Evolutionary conservation across 1,140 invertebrate genomes (phyloP).

Genomic region (Belonocnema kinseyi): DNA sequence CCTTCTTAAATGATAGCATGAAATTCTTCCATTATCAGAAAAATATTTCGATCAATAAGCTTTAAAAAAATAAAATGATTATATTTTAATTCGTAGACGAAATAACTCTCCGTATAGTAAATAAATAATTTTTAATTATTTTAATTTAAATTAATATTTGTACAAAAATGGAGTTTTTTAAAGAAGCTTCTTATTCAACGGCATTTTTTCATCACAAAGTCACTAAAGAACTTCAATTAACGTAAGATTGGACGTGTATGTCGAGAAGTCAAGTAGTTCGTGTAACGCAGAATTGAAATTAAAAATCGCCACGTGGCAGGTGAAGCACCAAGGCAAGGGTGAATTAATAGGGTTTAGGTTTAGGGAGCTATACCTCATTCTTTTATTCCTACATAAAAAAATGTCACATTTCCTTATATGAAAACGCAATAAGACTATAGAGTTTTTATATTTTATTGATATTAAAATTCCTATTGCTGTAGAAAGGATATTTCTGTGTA

Average conservation of each 20-base stretch:
- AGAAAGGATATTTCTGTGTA: not conserved
- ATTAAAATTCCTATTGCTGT: not conserved
- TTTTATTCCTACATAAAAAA: conserved; percentile 20
- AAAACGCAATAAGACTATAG: too few species aligned
- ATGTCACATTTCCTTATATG: conserved; percentile 4
- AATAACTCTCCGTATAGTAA: too few species aligned
- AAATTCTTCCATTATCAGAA: too few species aligned
- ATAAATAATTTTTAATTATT: too few species aligned
- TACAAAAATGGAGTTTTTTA: too few species aligned
- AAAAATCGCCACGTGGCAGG: conserved; percentile 71
- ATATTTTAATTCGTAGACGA: too few species aligned
- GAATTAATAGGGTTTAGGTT: conserved; percentile 61
- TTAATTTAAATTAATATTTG: too few species aligned
- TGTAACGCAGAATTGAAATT: conserved; percentile 44
- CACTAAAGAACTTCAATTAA: conserved; percentile 14
- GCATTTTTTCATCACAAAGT: not conserved
- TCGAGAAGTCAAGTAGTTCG: conserved; percentile 60
- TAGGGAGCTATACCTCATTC: conserved; percentile 1
- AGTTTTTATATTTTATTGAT: too few species aligned
- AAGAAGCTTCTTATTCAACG: not conserved
- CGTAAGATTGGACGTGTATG: conserved; percentile 32
- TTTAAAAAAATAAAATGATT: too few species aligned
- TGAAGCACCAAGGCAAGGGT: conserved; percentile 59
- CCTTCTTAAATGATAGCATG: too few species aligned
- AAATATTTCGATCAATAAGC: too few species aligned